Percentiles rank a stretch among this genome's conserved stretches.
Conservation (phyloP, 2,797 vertebrate species). For the Peromyscus melanophrys region DNA sequence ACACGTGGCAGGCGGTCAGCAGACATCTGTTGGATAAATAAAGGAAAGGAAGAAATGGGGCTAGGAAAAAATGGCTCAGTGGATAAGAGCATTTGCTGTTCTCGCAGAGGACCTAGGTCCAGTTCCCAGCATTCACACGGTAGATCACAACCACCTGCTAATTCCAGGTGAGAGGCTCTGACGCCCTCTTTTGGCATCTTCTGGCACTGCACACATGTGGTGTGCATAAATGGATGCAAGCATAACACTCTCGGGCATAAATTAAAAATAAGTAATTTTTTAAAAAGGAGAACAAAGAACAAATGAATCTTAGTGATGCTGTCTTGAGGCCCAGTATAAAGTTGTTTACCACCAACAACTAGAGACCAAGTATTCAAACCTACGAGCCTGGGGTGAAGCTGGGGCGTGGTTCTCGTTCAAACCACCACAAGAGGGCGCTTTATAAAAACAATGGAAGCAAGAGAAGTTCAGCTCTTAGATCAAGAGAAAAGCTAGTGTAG, state of each 20-base stretch:
- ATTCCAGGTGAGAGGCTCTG: not conserved
- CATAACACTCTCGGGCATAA: not conserved
- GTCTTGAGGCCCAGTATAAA: not conserved
- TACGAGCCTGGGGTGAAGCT: not conserved
- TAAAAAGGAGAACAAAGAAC: not conserved
- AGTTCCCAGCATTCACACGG: not conserved
- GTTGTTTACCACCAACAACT: not conserved
- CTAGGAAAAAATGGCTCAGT: not conserved
- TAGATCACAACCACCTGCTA: not conserved
- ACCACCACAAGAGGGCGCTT: not conserved
- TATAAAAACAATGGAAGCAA: conserved; percentile 32
- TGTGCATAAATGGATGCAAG: not conserved
- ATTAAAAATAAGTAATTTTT: not conserved
- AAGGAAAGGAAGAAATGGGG: not conserved
- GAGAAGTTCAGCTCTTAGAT: not conserved
- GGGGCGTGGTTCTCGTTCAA: not conserved
- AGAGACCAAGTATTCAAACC: not conserved
- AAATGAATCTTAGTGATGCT: not conserved
- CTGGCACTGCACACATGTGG: not conserved
- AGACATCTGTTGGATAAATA: conserved; percentile 2
- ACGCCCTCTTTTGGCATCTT: too few relatives aligned
- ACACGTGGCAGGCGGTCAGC: not conserved
- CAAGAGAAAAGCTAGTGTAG: conserved; percentile 35
- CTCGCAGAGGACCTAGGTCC: not conserved
- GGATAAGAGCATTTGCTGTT: not conserved